Base-by-base conservation (phyloP, 2,113 vertebrate species). In the Cricetomys ansorgei region DNA sequence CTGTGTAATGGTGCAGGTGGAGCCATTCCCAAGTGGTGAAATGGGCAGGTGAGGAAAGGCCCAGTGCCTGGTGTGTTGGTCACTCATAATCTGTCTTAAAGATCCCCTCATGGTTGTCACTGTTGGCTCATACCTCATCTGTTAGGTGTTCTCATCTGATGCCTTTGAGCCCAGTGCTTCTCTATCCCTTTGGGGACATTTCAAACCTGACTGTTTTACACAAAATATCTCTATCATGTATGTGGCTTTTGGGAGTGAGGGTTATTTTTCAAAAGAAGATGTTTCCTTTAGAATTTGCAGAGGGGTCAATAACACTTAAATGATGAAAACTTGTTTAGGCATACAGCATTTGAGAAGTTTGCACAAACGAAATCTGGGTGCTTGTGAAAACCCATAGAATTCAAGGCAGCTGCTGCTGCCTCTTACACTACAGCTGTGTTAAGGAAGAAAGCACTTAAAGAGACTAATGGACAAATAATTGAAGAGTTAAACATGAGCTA, bases 241-340 rank as follows among this genome's bases (percentile, higher is more conserved):
- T 92, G 95, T 95, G 88, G 83, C 81, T 96, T 97, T 76, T 83
- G 92, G 94, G 97, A 96, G 86, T 97, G 95, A 93, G 75, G 69
- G 93, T 96, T 94, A 86, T 95, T 97, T 97, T 96, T 90, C n/a
- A 85, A 98, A 94, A 95, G 84, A 92, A 97, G 97, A 96, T 92
- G 81, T 96, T 97, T 92, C 76, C 88, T 95, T 95, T 96, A 70
- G 92, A n/a, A 23, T 69, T 57, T 80, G 91, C 69, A 95, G 91
- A 96, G 37, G 57, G 55, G 98, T 72, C 93, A 94, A 59, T 91
- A 95, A 87, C 27, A 72, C 84, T 83, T 94, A 92, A 92, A 15
- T 97, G 96, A 97, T 76, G 73, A 75, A 96, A 96, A 57, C 43
- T 96, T 97, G 91, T 92, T 97, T 94, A 97, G 87, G 83, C 86